Evolutionary conservation across 1,140 invertebrate species (phyloP).

Genomic region (Procambarus virginalis): DNA sequence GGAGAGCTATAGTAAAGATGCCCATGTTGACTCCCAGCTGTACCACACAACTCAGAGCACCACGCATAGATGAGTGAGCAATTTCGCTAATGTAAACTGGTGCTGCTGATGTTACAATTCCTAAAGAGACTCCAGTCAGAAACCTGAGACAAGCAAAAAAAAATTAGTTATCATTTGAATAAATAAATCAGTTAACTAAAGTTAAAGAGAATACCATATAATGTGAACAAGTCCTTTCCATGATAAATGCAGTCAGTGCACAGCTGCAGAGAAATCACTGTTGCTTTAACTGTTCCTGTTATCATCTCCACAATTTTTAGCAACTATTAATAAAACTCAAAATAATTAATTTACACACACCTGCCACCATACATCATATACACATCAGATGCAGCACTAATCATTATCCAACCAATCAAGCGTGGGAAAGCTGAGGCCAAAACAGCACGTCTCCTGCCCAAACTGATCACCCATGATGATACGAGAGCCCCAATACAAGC

Average conservation of each 20-base stretch:
- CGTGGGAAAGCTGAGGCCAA: conserved; percentile 43
- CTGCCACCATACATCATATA: conserved; percentile 62
- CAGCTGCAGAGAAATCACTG: no score
- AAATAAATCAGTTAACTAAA: no score
- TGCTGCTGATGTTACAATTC: conserved; percentile 48
- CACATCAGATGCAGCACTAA: conserved; percentile 42
- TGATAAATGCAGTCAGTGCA: no score
- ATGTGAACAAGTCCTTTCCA: no score
- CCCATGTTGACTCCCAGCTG: conserved; percentile 57
- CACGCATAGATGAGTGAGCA: conserved; percentile 53
- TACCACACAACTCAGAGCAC: conserved; percentile 57
- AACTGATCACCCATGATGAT: conserved; percentile 52
- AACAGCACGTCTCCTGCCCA: conserved; percentile 48
- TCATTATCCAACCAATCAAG: conserved; percentile 57
- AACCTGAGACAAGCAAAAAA: conserved; percentile 32
- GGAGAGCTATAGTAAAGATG: conserved; percentile 52
- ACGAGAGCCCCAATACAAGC: conserved; percentile 41
- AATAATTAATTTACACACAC: background rate
- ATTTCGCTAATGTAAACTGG: conserved; percentile 61
- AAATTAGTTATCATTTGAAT: no score
- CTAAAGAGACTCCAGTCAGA: conserved; percentile 49
- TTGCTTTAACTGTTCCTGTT: background rate
- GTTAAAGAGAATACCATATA: no score
- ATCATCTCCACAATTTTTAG: background rate
- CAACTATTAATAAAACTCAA: background rate